phyloP scores from a whole-genome alignment of 1,140 invertebrate genomes.

The Venturia canescens region DNA sequence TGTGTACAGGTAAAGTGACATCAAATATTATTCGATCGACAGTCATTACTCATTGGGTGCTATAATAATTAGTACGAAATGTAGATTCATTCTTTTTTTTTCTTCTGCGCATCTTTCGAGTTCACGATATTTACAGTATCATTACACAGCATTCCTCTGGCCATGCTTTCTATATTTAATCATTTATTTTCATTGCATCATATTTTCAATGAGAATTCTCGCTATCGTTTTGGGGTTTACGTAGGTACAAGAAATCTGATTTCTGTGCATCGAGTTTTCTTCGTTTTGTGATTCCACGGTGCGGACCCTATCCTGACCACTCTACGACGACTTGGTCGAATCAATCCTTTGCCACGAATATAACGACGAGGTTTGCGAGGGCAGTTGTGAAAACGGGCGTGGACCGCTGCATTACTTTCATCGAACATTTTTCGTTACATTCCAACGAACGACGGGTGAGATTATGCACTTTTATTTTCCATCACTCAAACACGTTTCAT shows the following conservation, averaged over 20 bases:
- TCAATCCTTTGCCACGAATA: too few relatives aligned
- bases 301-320: too few relatives aligned
- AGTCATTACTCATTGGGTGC: constrained; percentile 41
- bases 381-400: too few relatives aligned
- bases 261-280: too few relatives aligned
- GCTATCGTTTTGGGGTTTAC: neutral
- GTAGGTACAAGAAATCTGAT: too few relatives aligned
- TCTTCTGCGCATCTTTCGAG: neutral
- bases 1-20: constrained; percentile 65
- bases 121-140: constrained; percentile 5
- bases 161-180: neutral
- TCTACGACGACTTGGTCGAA: too few relatives aligned
- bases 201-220: neutral
- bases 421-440: too few relatives aligned
- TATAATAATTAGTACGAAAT: constrained; percentile 29
- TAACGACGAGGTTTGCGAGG: too few relatives aligned
- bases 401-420: too few relatives aligned
- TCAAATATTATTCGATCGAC: constrained; percentile 56
- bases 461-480: too few relatives aligned
- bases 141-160: neutral
- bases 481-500: neutral
- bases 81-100: constrained; percentile 6
- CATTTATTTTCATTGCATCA: neutral
- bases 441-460: too few relatives aligned
- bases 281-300: too few relatives aligned